Evolutionary conservation across 2,888 invertebrate genomes (phyloP).

Genomic region (Melanargia galathea): DNA sequence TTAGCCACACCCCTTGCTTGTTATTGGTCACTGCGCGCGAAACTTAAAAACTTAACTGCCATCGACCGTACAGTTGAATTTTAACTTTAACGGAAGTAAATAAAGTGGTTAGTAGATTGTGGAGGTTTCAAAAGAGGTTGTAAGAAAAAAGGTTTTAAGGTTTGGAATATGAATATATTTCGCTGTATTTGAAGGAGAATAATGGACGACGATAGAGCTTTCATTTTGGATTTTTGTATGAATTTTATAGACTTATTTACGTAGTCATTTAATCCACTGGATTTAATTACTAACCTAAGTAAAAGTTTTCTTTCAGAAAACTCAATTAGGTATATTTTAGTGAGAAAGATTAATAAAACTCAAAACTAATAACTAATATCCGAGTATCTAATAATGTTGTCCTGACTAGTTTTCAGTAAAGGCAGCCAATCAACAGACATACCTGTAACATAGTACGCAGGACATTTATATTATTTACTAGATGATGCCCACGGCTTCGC

Average conservation of each 20-base stretch:
- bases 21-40: constrained; percentile 63
- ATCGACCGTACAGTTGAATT: constrained; percentile 9
- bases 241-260: constrained; percentile 38
- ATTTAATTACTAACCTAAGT: constrained; percentile 13
- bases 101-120: constrained; percentile 33
- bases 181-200: constrained; percentile 48
- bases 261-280: constrained; percentile 17
- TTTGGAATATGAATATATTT: constrained; percentile 54
- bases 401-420: too few species aligned
- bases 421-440: too few species aligned
- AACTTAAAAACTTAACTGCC: constrained; percentile 45
- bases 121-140: constrained; percentile 22
- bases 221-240: constrained; percentile 41
- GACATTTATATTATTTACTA: too few species aligned
- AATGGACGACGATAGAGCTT: constrained; percentile 40
- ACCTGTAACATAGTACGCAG: too few species aligned
- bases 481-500: too few species aligned
- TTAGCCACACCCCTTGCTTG: constrained; percentile 73
- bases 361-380: neutral
- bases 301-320: neutral
- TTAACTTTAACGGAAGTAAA: rapidly evolving
- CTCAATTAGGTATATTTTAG: constrained; percentile 4
- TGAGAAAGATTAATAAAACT: neutral
- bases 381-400: too few species aligned
- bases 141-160: constrained; percentile 39